A percentile compares a stretch with the other conserved stretches of the same genome.
These are phyloP conservation scores for Sciurus carolinensis DNA, from an alignment of 2,797 vertebrate species.

Conservation along the genomic window DNA sequence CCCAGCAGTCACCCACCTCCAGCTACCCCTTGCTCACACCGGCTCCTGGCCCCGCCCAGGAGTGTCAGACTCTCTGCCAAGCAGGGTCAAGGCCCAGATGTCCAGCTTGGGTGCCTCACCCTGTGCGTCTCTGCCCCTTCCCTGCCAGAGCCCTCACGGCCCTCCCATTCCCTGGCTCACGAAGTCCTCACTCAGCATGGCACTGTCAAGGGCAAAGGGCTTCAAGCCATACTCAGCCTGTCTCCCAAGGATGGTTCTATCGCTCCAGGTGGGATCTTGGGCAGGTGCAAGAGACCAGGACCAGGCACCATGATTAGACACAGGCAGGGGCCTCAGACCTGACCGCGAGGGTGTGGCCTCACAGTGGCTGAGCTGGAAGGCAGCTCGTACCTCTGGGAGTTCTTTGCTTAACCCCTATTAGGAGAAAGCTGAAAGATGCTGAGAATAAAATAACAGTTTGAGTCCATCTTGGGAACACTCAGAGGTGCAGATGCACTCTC, in stretches of 20 bases:
- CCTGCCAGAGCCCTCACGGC: background rate
- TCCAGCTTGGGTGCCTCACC: background rate
- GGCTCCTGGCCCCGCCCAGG: fast-evolving
- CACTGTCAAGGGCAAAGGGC: background rate
- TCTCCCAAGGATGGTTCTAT: background rate
- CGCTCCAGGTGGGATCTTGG: background rate
- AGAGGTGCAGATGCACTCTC: background rate
- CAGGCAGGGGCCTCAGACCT: too few relatives aligned
- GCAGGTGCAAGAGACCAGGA: background rate
- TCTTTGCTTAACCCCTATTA: background rate
- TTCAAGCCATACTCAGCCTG: background rate
- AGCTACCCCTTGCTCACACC: fast-evolving
- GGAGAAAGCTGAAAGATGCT: background rate
- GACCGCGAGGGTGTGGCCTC: background rate
- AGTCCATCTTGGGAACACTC: background rate
- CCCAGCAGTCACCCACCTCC: fast-evolving
- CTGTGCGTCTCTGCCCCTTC: background rate
- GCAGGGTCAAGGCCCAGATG: background rate
- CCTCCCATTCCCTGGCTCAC: background rate
- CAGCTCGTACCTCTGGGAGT: fast-evolving
- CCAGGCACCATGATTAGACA: fast-evolving
- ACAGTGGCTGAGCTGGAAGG: background rate
- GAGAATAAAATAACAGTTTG: background rate
- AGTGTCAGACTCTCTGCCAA: background rate
- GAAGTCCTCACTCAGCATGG: background rate